Evolutionary conservation across 2,113 vertebrate genomes (phyloP).

Genomic region (Hylia prasina): DNA sequence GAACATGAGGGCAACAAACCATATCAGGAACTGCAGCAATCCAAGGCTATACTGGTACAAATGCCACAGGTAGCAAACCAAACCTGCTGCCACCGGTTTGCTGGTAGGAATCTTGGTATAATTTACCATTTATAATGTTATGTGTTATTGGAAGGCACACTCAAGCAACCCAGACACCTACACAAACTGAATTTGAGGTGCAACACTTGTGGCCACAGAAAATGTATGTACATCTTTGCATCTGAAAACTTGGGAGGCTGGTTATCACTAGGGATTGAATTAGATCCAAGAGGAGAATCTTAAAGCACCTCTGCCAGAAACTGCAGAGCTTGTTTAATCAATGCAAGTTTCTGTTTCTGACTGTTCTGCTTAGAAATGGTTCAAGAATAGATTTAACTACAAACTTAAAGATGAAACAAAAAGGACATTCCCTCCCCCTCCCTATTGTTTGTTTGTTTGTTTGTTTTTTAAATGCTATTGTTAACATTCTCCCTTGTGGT

Average conservation of each 20-base stretch:
- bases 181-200: not conserved
- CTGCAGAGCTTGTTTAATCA: not conserved
- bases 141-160: not conserved
- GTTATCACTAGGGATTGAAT: not conserved
- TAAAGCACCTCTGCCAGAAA: not conserved
- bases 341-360: not conserved
- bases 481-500: not conserved
- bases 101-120: not conserved
- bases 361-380: not conserved
- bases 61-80: not conserved
- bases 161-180: not conserved
- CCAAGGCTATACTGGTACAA: not conserved
- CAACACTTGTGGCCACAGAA: not conserved
- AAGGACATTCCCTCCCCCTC: not conserved
- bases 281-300: not conserved
- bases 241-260: not conserved
- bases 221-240: not conserved
- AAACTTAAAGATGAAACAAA: not conserved
- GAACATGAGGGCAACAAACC: not conserved
- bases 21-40: not conserved
- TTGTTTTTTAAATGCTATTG: not conserved
- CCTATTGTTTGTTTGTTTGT: accelerated
- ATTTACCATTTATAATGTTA: not conserved
- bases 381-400: not conserved
- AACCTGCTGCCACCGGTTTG: slow-evolving; percentile 12